phyloP scores from a whole-genome alignment of 2,113 vertebrate genomes.

The Hyaena hyaena region DNA sequence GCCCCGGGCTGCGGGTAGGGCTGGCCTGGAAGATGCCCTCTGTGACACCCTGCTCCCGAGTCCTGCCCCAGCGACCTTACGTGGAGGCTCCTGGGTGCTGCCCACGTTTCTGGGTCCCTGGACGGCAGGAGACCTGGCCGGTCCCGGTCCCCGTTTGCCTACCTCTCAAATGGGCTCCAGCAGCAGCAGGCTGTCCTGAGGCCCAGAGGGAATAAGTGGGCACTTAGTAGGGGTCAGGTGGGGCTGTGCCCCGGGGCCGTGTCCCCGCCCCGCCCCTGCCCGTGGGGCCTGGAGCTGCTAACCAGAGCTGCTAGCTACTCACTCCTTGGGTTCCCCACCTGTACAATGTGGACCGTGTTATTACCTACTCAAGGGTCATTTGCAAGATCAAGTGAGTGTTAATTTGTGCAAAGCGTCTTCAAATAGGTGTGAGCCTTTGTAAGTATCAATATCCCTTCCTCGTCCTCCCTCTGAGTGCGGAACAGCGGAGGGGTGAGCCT shows the following conservation, averaged over 20 bases:
- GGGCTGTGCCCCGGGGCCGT: fast-evolving
- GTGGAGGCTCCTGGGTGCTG: neutral
- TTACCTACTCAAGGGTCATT: fast-evolving
- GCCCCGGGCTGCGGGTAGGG: fast-evolving
- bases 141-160: fast-evolving
- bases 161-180: fast-evolving
- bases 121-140: neutral
- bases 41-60: fast-evolving
- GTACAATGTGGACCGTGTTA: fast-evolving
- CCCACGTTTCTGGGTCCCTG: neutral
- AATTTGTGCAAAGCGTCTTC: fast-evolving
- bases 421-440: neutral
- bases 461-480: fast-evolving
- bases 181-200: neutral
- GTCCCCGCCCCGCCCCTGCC: fast-evolving
- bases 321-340: neutral
- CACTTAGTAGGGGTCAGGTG: fast-evolving
- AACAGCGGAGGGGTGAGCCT: neutral
- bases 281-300: neutral
- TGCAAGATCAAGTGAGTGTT: neutral
- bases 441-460: fast-evolving
- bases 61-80: fast-evolving
- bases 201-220: neutral
- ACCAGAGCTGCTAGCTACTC: neutral
- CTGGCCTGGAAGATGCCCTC: fast-evolving